A percentile compares a stretch with the other conserved stretches of the same genome.
Evolutionary conservation across 1,140 invertebrate species (phyloP).

Genomic region (Leptinotarsa undecemlineata): DNA sequence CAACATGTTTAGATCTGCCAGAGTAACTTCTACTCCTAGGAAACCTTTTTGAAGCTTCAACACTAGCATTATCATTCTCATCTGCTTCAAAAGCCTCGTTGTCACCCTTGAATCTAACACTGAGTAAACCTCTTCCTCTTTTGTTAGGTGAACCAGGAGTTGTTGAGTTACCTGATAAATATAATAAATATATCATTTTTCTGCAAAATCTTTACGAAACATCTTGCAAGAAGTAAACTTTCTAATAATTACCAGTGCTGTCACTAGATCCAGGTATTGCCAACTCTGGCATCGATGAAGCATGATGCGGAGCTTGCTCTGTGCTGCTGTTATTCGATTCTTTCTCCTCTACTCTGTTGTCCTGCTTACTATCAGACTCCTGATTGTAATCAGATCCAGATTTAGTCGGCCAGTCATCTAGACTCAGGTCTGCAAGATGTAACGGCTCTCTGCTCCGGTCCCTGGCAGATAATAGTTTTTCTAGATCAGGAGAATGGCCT

Average conservation of each 20-base stretch:
- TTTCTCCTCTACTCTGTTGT: constrained; percentile 30
- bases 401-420: constrained; percentile 56
- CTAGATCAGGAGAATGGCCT: constrained; percentile 51
- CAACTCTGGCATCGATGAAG: constrained; percentile 71
- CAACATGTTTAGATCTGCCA: constrained; percentile 42
- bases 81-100: constrained; percentile 63
- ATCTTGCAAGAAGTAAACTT: too few relatives aligned
- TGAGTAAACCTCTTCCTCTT: constrained; percentile 52
- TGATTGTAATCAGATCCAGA: constrained; percentile 44
- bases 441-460: constrained; percentile 64
- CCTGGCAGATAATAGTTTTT: constrained; percentile 61
- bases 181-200: neutral
- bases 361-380: constrained; percentile 40
- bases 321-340: constrained; percentile 29
- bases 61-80: constrained; percentile 54
- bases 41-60: constrained; percentile 49
- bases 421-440: constrained; percentile 58
- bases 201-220: too few relatives aligned
- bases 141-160: constrained; percentile 51
- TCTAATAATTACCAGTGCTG: constrained; percentile 14
- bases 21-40: constrained; percentile 56
- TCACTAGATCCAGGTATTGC: constrained; percentile 49
- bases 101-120: constrained; percentile 69
- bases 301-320: constrained; percentile 55
- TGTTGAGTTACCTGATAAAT: constrained; percentile 29